Evolutionary conservation across 2,797 vertebrate genomes (phyloP).

Genomic region (Euthynnus affinis): DNA sequence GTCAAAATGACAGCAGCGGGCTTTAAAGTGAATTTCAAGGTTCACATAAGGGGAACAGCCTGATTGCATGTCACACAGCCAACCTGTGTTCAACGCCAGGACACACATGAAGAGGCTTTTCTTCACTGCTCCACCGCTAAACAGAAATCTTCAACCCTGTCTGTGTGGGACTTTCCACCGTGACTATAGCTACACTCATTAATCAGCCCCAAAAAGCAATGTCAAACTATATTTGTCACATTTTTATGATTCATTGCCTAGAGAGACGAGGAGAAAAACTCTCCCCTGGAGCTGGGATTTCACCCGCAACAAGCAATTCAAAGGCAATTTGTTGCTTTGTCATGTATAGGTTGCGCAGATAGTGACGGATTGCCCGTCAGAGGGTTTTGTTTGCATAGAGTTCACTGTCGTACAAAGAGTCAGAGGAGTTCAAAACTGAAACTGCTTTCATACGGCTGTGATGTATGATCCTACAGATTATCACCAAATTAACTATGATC

Average conservation of each 20-base stretch:
- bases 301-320: conserved; percentile 81
- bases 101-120: conserved; percentile 79
- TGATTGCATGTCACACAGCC: conserved; percentile 60
- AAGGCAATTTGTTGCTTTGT: conserved; percentile 84
- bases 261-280: conserved; percentile 66
- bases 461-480: conserved; percentile 60
- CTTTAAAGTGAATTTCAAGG: conserved; percentile 58
- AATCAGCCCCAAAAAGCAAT: conserved; percentile 84
- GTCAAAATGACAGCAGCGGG: conserved; percentile 31
- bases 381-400: conserved; percentile 64
- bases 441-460: conserved; percentile 45
- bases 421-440: conserved; percentile 44
- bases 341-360: conserved; percentile 73
- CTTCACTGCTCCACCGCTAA: conserved; percentile 69
- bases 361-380: conserved; percentile 77
- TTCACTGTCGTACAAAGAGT: conserved; percentile 40
- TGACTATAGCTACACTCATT: conserved; percentile 81
- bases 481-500: conserved; percentile 58
- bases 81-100: conserved; percentile 60
- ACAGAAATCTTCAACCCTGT: conserved; percentile 73
- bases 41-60: conserved; percentile 63
- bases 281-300: conserved; percentile 82
- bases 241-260: conserved; percentile 84
- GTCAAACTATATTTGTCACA: conserved; percentile 83
- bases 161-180: conserved; percentile 86